A percentile compares a stretch with the other conserved stretches of the same genome.
phyloP scores from a whole-genome alignment of 2,113 vertebrate genomes.

The Nanger granti region DNA sequence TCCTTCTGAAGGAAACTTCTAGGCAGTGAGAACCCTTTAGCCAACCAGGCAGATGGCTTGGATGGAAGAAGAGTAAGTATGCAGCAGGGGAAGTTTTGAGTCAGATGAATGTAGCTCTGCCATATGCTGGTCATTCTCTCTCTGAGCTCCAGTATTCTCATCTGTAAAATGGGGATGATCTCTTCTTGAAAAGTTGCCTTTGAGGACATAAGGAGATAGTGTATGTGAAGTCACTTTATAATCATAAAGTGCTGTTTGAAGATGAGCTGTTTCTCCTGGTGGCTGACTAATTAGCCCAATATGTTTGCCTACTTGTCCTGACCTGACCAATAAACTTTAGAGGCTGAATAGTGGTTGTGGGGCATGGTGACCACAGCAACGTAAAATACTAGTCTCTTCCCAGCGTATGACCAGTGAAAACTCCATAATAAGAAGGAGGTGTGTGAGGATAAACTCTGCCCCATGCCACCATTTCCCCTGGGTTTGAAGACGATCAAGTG shows the following conservation, averaged over 20 bases:
- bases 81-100: accelerated
- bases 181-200: neutral
- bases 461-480: neutral
- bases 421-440: neutral
- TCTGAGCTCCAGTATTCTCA: neutral
- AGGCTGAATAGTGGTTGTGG: neutral
- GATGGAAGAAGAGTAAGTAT: neutral
- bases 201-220: neutral
- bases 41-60: neutral
- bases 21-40: neutral
- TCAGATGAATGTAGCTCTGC: neutral
- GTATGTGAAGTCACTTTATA: neutral
- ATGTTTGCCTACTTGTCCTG: neutral
- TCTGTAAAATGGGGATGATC: neutral
- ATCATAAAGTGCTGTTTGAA: neutral
- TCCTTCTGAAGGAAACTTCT: neutral
- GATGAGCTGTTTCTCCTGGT: neutral
- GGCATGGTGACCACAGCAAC: neutral
- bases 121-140: neutral
- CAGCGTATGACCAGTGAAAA: neutral
- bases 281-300: neutral
- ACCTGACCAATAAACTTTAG: neutral
- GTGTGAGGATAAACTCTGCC: neutral
- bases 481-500: neutral
- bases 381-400: neutral